Evolutionary conservation across 2,113 vertebrate genomes (phyloP).

Genomic region (Poecile atricapillus): DNA sequence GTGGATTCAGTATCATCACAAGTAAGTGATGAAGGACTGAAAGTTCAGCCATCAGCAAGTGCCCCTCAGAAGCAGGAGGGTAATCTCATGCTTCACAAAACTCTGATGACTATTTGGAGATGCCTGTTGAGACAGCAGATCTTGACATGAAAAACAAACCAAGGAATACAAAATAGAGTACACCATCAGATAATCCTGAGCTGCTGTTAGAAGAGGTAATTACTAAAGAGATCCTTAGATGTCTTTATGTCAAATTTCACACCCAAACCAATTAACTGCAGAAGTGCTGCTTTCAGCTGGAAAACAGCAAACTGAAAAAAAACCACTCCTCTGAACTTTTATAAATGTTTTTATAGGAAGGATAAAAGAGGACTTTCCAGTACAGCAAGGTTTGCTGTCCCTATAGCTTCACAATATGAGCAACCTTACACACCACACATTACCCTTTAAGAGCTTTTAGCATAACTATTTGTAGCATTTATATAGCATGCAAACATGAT

Average conservation of each 20-base stretch:
- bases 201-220: neutral
- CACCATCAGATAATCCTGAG: neutral
- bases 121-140: neutral
- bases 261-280: constrained; percentile 18
- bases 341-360: neutral
- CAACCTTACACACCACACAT: neutral
- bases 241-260: constrained; percentile 8
- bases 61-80: neutral
- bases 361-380: neutral
- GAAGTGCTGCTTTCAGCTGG: constrained; percentile 18
- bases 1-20: neutral
- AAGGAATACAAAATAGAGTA: neutral
- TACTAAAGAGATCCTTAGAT: neutral
- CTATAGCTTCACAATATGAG: neutral
- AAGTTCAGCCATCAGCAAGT: neutral
- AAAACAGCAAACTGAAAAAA: neutral
- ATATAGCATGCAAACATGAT: neutral
- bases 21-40: neutral
- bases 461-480: neutral
- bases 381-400: neutral
- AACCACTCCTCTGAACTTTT: neutral
- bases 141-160: neutral
- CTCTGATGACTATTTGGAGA: neutral
- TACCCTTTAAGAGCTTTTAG: neutral
- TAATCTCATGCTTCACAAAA: neutral